A percentile compares a stretch with the other conserved stretches of the same genome.
Conservation (phyloP, 2,113 vertebrate genomes). For the Lepisosteus oculatus region DNA sequence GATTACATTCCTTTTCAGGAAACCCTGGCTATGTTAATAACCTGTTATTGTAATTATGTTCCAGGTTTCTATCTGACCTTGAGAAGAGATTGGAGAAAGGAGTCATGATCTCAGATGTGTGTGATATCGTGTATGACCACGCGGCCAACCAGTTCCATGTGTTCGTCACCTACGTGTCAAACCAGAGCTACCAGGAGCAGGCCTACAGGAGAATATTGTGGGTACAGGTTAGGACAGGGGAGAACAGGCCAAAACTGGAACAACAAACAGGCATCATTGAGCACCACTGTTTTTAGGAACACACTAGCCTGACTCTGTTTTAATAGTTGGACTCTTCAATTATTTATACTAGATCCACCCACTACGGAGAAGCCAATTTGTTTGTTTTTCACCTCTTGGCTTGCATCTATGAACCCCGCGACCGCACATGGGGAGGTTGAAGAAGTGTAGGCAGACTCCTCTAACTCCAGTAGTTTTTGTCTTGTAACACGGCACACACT, state of each 20-base stretch:
- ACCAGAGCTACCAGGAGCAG: slow-evolving; percentile 95
- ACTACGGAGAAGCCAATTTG: background rate
- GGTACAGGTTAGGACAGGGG: slow-evolving; percentile 48
- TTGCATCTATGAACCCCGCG: background rate
- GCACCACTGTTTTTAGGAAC: background rate
- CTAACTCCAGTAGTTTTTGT: too few species aligned
- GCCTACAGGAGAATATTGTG: slow-evolving; percentile 90
- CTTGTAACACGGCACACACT: too few species aligned
- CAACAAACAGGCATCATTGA: too few species aligned
- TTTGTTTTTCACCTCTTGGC: background rate
- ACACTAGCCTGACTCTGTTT: background rate
- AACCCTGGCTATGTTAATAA: background rate
- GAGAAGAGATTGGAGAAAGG: slow-evolving; percentile 91
- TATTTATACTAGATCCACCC: background rate
- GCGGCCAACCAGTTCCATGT: slow-evolving; percentile 79
- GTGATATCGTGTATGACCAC: slow-evolving; percentile 85
- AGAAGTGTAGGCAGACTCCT: too few species aligned
- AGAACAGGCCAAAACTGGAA: too few species aligned
- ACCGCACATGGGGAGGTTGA: too few species aligned
- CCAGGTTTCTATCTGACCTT: slow-evolving; percentile 88
- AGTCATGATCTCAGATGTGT: slow-evolving; percentile 87
- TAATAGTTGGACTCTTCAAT: background rate
- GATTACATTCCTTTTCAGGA: background rate
- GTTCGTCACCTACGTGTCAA: slow-evolving; percentile 91
- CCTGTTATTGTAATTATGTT: background rate